Percentiles rank a stretch among this genome's conserved stretches.
Evolutionary conservation across 2,113 vertebrate genomes (phyloP).

Genomic region (Corvus cornix): DNA sequence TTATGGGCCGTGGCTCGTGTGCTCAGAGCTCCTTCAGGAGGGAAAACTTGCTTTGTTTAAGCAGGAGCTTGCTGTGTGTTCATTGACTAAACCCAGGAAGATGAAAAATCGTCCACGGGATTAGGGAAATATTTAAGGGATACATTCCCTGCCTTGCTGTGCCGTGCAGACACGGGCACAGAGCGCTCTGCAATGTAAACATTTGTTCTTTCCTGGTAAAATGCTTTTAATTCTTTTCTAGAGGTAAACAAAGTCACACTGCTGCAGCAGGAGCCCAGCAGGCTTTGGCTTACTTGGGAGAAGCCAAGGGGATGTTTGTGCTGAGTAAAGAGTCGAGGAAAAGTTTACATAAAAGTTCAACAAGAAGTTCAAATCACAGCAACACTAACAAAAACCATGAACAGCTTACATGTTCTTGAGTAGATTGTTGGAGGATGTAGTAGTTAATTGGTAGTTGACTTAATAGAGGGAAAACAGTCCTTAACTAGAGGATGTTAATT

Average conservation of each 20-base stretch:
- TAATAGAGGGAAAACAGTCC: background rate
- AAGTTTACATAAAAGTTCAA: background rate
- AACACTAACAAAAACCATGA: background rate
- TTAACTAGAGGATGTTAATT: background rate
- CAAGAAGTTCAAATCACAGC: background rate
- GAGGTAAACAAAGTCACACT: background rate
- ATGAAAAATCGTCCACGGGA: background rate
- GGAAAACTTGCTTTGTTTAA: background rate
- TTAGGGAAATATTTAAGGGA: background rate
- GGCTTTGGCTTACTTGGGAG: background rate
- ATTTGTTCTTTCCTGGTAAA: background rate
- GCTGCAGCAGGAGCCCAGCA: background rate
- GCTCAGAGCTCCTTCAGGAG: background rate
- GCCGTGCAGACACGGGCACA: fast-evolving
- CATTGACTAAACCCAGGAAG: background rate
- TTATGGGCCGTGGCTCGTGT: fast-evolving
- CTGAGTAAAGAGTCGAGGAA: background rate
- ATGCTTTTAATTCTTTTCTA: background rate
- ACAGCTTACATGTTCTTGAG: background rate
- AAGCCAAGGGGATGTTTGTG: fast-evolving
- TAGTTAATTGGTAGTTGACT: background rate
- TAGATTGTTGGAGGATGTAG: background rate
- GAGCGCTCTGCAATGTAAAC: fast-evolving
- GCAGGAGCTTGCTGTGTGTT: background rate
- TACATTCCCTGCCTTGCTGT: fast-evolving